These are phyloP conservation scores for Cyclopterus lumpus DNA, from an alignment of 2,797 vertebrate genomes.

Conservation along the genomic window DNA sequence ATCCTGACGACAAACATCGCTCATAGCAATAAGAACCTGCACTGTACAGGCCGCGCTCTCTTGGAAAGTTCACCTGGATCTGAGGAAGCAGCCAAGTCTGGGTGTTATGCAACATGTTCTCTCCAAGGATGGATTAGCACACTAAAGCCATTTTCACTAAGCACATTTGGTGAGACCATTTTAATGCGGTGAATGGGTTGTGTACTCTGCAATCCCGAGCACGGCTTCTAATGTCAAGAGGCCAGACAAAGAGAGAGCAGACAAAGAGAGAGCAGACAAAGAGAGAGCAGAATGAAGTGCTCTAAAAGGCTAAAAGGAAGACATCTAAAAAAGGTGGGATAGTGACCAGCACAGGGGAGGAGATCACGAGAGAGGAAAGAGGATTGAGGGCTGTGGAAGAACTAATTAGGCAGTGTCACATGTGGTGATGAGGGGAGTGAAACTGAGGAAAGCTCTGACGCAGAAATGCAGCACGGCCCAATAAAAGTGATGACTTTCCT, in stretches of 20 bases:
- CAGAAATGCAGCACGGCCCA: slow-evolving; percentile 6
- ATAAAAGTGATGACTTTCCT: slow-evolving; percentile 20
- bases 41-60: neutral
- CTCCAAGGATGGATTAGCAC: slow-evolving; percentile 69
- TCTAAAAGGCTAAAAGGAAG: neutral
- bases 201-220: slow-evolving; percentile 38
- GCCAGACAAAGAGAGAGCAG: slow-evolving; percentile 20
- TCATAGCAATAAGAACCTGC: slow-evolving; percentile 4
- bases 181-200: slow-evolving; percentile 52
- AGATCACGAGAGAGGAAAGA: slow-evolving; percentile 5
- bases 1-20: slow-evolving; percentile 1
- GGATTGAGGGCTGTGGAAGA: slow-evolving; percentile 14
- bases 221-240: slow-evolving; percentile 46
- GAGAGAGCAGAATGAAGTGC: neutral
- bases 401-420: slow-evolving; percentile 2
- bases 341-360: neutral
- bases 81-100: slow-evolving; percentile 30
- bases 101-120: slow-evolving; percentile 69
- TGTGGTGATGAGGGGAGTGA: slow-evolving; percentile 13
- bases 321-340: neutral
- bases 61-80: slow-evolving; percentile 45
- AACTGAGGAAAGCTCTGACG: neutral
- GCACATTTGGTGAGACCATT: slow-evolving; percentile 64
- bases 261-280: slow-evolving; percentile 32
- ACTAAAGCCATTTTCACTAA: slow-evolving; percentile 67